Percentiles rank a stretch among this genome's conserved stretches.
Evolutionary conservation across 2,113 vertebrate genomes (phyloP).

Genomic region (Brevimyrus niger): DNA sequence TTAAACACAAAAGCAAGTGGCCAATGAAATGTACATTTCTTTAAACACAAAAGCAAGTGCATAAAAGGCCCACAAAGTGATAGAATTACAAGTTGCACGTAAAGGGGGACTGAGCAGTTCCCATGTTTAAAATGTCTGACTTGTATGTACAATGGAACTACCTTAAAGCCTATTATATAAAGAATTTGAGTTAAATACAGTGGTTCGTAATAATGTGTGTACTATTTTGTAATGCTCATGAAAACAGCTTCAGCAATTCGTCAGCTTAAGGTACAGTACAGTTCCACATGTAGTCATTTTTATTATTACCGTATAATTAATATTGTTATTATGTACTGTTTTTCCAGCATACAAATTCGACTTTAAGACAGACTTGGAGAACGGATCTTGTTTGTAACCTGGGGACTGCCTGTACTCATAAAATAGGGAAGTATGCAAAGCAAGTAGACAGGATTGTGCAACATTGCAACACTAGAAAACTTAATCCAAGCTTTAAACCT

Average conservation of each 20-base stretch:
- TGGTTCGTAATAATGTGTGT: background rate
- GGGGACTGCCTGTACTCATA: background rate
- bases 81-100: background rate
- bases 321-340: background rate
- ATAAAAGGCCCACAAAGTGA: background rate
- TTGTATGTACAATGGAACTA: background rate
- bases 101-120: background rate
- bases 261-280: background rate
- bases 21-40: background rate
- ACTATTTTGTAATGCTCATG: background rate
- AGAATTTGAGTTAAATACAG: background rate
- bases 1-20: too few relatives aligned
- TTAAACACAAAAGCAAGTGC: background rate
- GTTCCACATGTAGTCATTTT: background rate
- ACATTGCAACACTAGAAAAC: background rate
- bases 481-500: background rate
- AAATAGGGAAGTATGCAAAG: background rate
- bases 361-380: background rate
- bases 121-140: background rate
- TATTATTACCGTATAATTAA: background rate
- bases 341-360: background rate
- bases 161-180: background rate
- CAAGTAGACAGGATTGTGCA: background rate
- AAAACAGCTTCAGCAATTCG: background rate
- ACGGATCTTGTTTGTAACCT: too few relatives aligned